A percentile compares a stretch with the other conserved stretches of the same genome.
These are phyloP conservation scores for Pangasius sanitwongsei DNA, from an alignment of 2,797 vertebrate genomes.

Conservation along the genomic window DNA sequence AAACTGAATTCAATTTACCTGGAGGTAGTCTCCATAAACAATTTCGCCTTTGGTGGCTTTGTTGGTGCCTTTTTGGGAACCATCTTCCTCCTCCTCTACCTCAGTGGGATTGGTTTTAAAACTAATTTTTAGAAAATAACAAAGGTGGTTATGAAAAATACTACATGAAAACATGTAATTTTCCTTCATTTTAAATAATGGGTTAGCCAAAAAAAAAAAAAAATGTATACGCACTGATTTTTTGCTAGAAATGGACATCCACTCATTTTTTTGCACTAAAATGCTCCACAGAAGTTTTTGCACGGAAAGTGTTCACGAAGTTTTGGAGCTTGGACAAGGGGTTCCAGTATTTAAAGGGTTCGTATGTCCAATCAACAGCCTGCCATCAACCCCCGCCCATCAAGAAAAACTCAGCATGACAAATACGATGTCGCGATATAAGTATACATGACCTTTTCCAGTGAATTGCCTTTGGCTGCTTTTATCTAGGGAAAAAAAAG, in stretches of 20 bases:
- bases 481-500: neutral
- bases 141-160: neutral
- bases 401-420: neutral
- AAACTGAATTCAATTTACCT: conserved; percentile 71
- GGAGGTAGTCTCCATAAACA: conserved; percentile 89
- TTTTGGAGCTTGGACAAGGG: neutral
- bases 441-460: neutral
- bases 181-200: neutral
- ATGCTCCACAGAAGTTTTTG: neutral
- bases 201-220: neutral
- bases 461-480: neutral
- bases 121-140: neutral
- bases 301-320: neutral
- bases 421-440: neutral
- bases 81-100: conserved; percentile 74
- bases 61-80: conserved; percentile 83
- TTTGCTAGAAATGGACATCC: conserved; percentile 80
- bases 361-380: conserved; percentile 48
- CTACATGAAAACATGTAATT: neutral
- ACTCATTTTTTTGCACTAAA: conserved; percentile 67
- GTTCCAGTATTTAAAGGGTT: conserved; percentile 36
- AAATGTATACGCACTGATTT: conserved; percentile 70
- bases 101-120: conserved; percentile 64
- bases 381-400: conserved; percentile 33
- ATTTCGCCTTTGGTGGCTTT: conserved; percentile 87